These are phyloP conservation scores for Tachina fera DNA, from an alignment of 2,888 invertebrate species.

Conservation along the genomic window DNA sequence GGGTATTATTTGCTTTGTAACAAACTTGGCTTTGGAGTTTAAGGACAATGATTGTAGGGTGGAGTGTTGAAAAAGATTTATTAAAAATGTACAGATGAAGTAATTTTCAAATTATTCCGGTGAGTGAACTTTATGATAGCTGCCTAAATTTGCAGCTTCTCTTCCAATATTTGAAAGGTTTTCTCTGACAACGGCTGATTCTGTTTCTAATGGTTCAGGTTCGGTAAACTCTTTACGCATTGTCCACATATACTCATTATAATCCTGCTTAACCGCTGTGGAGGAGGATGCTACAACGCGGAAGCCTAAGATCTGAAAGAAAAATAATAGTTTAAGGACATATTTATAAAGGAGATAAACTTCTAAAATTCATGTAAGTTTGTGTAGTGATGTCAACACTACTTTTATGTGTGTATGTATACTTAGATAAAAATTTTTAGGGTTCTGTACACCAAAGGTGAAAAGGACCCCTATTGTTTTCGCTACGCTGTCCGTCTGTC, in stretches of 20 bases:
- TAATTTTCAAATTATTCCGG: slow-evolving; percentile 79
- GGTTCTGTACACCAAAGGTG: no score
- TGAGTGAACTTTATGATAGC: slow-evolving; percentile 82
- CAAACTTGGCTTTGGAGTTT: slow-evolving; percentile 68
- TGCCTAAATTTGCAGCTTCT: slow-evolving; percentile 83
- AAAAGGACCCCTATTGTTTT: no score
- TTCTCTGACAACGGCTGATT: slow-evolving; percentile 85
- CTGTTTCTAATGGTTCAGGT: slow-evolving; percentile 87
- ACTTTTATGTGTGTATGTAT: no score
- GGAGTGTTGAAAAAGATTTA: slow-evolving; percentile 43
- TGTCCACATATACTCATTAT: slow-evolving; percentile 97
- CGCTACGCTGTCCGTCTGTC: no score
- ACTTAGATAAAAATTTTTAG: no score
- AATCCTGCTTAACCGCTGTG: slow-evolving; percentile 93
- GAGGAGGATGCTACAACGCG: slow-evolving; percentile 94
- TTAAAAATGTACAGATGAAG: slow-evolving; percentile 13
- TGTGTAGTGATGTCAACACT: no score
- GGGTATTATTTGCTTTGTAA: slow-evolving; percentile 36
- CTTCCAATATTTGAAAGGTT: slow-evolving; percentile 86
- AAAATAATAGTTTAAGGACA: background rate
- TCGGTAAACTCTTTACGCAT: slow-evolving; percentile 92
- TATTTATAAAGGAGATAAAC: no score
- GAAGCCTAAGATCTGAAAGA: slow-evolving; percentile 89
- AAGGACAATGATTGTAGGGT: slow-evolving; percentile 29
- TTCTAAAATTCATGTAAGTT: no score